Evolutionary conservation across 2,113 vertebrate species (phyloP).

Genomic region (Semnornis frantzii): DNA sequence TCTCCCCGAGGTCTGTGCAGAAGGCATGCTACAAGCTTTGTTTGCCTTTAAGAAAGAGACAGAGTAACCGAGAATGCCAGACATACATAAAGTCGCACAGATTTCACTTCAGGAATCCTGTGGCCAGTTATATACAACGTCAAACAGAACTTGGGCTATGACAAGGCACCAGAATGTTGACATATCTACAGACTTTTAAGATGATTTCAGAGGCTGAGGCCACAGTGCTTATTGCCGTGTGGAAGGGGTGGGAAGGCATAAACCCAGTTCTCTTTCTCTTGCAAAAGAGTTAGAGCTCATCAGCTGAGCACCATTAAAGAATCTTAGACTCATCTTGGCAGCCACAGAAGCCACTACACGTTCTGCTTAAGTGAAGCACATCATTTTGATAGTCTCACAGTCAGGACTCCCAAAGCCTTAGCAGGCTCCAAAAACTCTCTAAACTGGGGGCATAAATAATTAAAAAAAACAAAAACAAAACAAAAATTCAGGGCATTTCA

Average conservation of each 20-base stretch:
- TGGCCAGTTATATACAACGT: not conserved
- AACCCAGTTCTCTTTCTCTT: not conserved
- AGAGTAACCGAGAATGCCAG: not conserved
- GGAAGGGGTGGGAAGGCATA: not conserved
- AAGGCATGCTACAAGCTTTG: not conserved
- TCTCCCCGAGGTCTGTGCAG: not conserved
- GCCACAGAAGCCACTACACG: not conserved
- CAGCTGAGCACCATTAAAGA: not conserved
- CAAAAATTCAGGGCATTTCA: not conserved
- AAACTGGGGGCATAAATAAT: not conserved
- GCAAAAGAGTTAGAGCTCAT: not conserved
- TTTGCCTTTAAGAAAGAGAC: not conserved
- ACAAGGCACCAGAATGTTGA: not conserved
- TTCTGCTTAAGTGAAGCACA: not conserved
- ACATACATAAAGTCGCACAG: not conserved
- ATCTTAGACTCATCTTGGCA: not conserved
- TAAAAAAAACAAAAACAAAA: not conserved
- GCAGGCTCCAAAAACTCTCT: not conserved
- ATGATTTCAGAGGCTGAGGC: not conserved
- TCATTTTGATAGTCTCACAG: not conserved
- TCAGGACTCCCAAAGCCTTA: not conserved
- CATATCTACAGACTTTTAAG: not conserved
- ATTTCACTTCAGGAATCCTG: not conserved
- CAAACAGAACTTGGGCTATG: not conserved
- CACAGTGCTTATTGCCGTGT: not conserved